Conservation (phyloP, 2,888 invertebrate genomes). For the Busseola fusca region DNA sequence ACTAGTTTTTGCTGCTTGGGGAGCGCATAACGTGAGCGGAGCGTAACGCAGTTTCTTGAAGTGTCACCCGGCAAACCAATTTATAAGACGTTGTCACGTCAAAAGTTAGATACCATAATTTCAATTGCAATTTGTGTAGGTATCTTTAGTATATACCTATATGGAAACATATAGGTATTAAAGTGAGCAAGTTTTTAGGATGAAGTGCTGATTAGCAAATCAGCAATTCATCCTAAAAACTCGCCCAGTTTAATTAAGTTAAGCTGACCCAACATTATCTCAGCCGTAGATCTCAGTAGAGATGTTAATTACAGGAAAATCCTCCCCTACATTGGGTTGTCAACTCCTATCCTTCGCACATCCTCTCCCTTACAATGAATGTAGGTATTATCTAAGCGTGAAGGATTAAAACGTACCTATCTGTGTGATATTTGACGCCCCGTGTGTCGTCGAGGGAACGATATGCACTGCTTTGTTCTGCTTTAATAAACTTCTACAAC, state of each 20-base stretch:
- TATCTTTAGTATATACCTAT: background rate
- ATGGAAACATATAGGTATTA: no score
- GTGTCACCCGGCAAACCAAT: no score
- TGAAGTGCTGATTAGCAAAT: background rate
- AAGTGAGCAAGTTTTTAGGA: no score
- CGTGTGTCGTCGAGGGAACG: slow-evolving; percentile 56
- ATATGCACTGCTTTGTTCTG: slow-evolving; percentile 67
- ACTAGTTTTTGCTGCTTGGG: no score
- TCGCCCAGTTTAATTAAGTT: slow-evolving; percentile 24
- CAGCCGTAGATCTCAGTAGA: slow-evolving; percentile 11
- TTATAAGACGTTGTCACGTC: no score
- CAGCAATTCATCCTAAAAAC: background rate
- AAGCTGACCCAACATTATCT: slow-evolving; percentile 28
- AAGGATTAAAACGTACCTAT: slow-evolving; percentile 76
- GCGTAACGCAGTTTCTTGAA: no score
- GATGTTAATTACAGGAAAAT: slow-evolving; percentile 31
- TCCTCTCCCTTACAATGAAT: slow-evolving; percentile 48
- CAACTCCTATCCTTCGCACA: slow-evolving; percentile 55
- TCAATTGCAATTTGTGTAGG: no score
- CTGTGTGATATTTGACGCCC: slow-evolving; percentile 69
- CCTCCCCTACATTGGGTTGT: slow-evolving; percentile 5
- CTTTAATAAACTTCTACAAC: slow-evolving; percentile 69
- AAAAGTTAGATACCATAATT: no score
- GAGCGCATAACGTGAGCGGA: no score
- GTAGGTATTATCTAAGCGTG: slow-evolving; percentile 69